Percentiles rank a stretch among this genome's conserved stretches.
Evolutionary conservation across 2,797 vertebrate species (phyloP).

Genomic region (Hylomyscus alleni): DNA sequence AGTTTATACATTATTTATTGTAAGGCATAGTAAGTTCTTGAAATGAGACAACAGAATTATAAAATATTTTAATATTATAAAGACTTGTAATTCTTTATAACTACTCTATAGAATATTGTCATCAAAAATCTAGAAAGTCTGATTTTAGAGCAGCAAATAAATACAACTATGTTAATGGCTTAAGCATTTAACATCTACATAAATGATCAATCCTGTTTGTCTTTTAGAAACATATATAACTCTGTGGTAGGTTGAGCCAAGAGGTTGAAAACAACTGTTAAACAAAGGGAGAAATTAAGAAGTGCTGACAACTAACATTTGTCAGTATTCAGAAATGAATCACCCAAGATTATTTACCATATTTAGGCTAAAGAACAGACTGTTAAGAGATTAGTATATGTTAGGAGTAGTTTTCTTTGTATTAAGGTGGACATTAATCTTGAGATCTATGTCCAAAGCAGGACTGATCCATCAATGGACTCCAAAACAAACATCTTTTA

Average conservation of each 20-base stretch:
- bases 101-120: slow-evolving; percentile 42
- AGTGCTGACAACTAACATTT: slow-evolving; percentile 62
- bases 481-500: slow-evolving; percentile 76
- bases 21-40: slow-evolving; percentile 32
- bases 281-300: slow-evolving; percentile 62
- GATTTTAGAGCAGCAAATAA: slow-evolving; percentile 51
- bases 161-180: slow-evolving; percentile 28
- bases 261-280: slow-evolving; percentile 44
- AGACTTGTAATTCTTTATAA: slow-evolving; percentile 61
- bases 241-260: slow-evolving; percentile 51
- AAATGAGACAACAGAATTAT: slow-evolving; percentile 51
- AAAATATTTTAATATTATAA: slow-evolving; percentile 32
- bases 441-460: slow-evolving; percentile 74
- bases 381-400: slow-evolving; percentile 60
- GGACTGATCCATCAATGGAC: slow-evolving; percentile 64
- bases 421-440: slow-evolving; percentile 73
- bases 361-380: slow-evolving; percentile 35
- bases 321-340: slow-evolving; percentile 59
- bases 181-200: slow-evolving; percentile 64
- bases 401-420: slow-evolving; percentile 29
- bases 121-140: slow-evolving; percentile 67
- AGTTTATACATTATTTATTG: slow-evolving; percentile 42
- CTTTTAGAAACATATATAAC: slow-evolving; percentile 26
- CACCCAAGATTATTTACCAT: slow-evolving; percentile 55
- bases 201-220: slow-evolving; percentile 43